Evolutionary conservation across 2,797 vertebrate species (phyloP).

Genomic region (Coccyzus lansbergi): DNA sequence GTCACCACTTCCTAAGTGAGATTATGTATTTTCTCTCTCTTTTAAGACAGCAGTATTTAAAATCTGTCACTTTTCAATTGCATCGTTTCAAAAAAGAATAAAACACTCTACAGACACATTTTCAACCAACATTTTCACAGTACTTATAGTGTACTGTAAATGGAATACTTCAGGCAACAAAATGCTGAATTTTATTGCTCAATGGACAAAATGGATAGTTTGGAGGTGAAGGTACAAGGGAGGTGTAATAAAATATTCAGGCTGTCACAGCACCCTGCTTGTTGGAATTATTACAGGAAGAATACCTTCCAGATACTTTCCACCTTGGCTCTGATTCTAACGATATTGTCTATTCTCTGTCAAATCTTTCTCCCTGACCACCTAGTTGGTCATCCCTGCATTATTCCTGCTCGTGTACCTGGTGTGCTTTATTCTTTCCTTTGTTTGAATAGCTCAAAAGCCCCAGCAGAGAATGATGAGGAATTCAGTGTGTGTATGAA

Average conservation of each 20-base stretch:
- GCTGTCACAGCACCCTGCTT: not conserved
- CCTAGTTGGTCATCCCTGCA: not conserved
- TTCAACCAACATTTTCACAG: not conserved
- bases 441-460: not conserved
- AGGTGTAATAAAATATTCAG: constrained; percentile 53
- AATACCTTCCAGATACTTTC: not conserved
- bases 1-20: not conserved
- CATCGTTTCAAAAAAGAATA: not conserved
- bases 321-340: not conserved
- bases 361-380: not conserved
- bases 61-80: constrained; percentile 5
- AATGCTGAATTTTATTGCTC: constrained; percentile 37
- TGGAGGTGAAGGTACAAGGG: constrained; percentile 39
- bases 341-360: not conserved
- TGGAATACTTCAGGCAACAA: constrained; percentile 31
- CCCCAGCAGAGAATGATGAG: not conserved
- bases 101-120: not conserved
- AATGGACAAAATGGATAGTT: constrained; percentile 28
- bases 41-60: constrained; percentile 7
- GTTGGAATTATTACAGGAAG: not conserved
- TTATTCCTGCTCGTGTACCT: not conserved
- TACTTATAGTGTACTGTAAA: not conserved
- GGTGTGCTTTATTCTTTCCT: not conserved
- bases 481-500: not conserved
- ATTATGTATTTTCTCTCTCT: not conserved